phyloP scores from a whole-genome alignment of 2,113 vertebrate genomes.

The Rousettus leschenaultii region DNA sequence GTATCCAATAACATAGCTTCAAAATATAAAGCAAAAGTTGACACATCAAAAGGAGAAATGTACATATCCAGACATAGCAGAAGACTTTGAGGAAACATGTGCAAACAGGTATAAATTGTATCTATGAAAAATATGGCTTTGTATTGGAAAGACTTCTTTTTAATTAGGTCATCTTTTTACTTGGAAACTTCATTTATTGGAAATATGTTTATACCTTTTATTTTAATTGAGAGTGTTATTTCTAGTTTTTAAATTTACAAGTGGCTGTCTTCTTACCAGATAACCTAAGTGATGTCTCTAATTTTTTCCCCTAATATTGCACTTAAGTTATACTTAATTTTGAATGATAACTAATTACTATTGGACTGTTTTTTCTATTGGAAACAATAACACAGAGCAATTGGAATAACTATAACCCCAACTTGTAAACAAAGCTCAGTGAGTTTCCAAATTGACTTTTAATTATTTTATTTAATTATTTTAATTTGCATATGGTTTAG shows the following conservation, averaged over 20 bases:
- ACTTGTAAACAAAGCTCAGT: constrained; percentile 19
- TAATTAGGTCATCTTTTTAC: not conserved
- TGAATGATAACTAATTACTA: not conserved
- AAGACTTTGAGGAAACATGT: not conserved
- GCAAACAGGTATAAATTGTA: not conserved
- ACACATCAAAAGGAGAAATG: not conserved
- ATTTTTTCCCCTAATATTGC: not conserved
- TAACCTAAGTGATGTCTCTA: not conserved
- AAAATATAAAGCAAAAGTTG: not conserved
- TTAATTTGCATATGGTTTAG: constrained; percentile 20
- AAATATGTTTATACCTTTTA: not conserved
- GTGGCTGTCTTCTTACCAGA: not conserved
- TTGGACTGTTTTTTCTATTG: not conserved
- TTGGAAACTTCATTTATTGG: not conserved
- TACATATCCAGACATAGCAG: not conserved
- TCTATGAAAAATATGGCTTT: not conserved
- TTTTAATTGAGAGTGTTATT: constrained; percentile 14
- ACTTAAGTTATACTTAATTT: not conserved
- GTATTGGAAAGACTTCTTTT: constrained; percentile 36
- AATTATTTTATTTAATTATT: too few relatives aligned
- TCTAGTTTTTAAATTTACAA: not conserved
- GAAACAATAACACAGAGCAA: not conserved
- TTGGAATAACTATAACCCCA: not conserved
- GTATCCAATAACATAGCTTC: not conserved
- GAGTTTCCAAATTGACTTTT: constrained; percentile 16